phyloP scores from a whole-genome alignment of 2,797 vertebrate genomes.

The Pyrocephalus nanus region DNA sequence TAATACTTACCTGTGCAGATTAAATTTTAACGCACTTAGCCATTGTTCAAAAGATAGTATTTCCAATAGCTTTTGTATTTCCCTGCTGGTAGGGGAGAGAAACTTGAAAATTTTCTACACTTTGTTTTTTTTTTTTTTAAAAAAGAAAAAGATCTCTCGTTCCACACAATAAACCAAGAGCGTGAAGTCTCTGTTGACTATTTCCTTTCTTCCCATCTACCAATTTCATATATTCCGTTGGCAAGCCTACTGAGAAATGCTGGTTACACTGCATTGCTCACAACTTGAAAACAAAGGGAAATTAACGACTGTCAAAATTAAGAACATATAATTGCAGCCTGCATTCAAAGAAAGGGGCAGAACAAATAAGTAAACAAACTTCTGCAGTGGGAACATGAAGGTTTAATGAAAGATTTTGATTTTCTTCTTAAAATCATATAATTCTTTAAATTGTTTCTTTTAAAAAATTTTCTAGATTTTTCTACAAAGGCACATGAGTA shows the following conservation, averaged over 20 bases:
- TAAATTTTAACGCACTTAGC: neutral
- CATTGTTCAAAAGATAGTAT: neutral
- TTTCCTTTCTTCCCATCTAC: neutral
- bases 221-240: neutral
- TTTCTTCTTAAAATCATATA: neutral
- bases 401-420: neutral
- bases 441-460: neutral
- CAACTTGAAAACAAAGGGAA: neutral
- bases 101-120: neutral
- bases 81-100: neutral
- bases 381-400: neutral
- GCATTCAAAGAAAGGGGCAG: neutral
- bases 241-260: neutral
- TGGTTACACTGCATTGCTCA: neutral
- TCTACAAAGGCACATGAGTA: neutral
- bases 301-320: neutral
- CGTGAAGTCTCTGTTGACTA: neutral
- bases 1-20: neutral
- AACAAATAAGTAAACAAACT: neutral
- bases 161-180: neutral
- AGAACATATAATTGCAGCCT: neutral
- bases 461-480: neutral
- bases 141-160: neutral
- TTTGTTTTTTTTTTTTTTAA: neutral
- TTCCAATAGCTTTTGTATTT: neutral